phyloP scores from a whole-genome alignment of 1,140 invertebrate species.

The Coptotermes formosanus region DNA sequence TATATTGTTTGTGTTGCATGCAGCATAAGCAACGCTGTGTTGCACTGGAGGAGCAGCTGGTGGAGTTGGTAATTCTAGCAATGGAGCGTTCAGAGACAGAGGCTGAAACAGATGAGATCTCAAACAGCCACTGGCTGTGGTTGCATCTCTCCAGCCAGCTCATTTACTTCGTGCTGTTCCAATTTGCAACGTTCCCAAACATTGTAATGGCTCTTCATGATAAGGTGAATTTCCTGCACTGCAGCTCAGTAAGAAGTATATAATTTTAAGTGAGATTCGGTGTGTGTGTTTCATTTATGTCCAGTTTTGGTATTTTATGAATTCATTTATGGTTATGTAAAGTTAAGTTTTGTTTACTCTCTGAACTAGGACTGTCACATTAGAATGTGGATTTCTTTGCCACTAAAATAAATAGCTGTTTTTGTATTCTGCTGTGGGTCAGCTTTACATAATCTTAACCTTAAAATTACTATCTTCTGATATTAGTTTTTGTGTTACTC shows the following conservation, averaged over 20 bases:
- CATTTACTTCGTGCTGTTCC: constrained; percentile 94
- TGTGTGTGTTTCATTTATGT: neutral
- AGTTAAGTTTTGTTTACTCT: no score
- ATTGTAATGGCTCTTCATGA: constrained; percentile 87
- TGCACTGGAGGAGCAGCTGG: constrained; percentile 89
- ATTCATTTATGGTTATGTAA: neutral
- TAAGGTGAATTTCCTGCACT: constrained; percentile 56
- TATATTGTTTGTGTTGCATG: constrained; percentile 21
- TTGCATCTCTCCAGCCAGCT: constrained; percentile 91
- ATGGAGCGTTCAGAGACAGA: constrained; percentile 87
- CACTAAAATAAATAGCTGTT: no score
- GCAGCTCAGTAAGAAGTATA: neutral
- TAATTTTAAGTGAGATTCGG: no score
- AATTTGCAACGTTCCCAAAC: constrained; percentile 90
- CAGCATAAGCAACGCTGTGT: constrained; percentile 85
- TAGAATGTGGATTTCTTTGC: no score
- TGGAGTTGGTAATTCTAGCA: constrained; percentile 85
- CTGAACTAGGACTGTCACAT: no score
- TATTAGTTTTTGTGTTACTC: no score
- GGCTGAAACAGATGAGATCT: constrained; percentile 61
- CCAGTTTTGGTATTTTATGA: neutral
- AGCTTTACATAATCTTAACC: no score
- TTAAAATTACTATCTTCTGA: no score
- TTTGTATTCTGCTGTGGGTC: no score
- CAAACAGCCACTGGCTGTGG: constrained; percentile 82